These are phyloP conservation scores for Drusus annulatus DNA, from an alignment of 1,140 invertebrate species.

Conservation along the genomic window DNA sequence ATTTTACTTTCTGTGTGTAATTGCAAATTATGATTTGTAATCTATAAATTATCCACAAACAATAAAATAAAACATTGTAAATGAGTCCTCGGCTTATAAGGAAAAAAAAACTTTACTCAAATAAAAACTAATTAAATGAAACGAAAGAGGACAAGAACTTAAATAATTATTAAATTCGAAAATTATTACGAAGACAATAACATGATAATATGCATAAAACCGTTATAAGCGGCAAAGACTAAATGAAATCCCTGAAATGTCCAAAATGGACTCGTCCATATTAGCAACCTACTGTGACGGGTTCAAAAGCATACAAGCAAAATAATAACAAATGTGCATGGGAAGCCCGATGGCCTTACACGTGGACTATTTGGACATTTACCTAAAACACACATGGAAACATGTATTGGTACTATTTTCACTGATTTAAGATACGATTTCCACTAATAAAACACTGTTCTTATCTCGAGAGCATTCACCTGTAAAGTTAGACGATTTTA, in stretches of 20 bases:
- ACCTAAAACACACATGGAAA: slow-evolving; percentile 60
- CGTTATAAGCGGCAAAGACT: slow-evolving; percentile 39
- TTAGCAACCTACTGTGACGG: slow-evolving; percentile 57
- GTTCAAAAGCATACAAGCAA: slow-evolving; percentile 73
- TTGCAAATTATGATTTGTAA: too few relatives aligned
- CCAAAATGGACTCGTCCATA: slow-evolving; percentile 62
- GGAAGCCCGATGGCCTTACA: slow-evolving; percentile 70
- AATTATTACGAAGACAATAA: slow-evolving; percentile 15
- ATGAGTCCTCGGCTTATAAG: too few relatives aligned
- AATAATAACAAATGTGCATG: slow-evolving; percentile 77
- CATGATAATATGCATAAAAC: slow-evolving; percentile 8
- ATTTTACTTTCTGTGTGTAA: too few relatives aligned
- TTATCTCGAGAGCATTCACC: slow-evolving; percentile 55
- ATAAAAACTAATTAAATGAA: neutral
- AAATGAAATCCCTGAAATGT: slow-evolving; percentile 50
- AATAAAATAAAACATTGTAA: too few relatives aligned
- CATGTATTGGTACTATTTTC: slow-evolving; percentile 60
- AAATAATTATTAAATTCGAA: neutral
- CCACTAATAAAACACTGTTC: slow-evolving; percentile 45
- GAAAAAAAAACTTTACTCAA: too few relatives aligned
- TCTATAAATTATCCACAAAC: too few relatives aligned
- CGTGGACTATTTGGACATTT: slow-evolving; percentile 66
- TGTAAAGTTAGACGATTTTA: slow-evolving; percentile 56
- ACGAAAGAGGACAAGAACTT: neutral
- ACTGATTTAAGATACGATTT: slow-evolving; percentile 56